Evolutionary conservation across 2,797 vertebrate species (phyloP), one percentile per base, ranked within the genome.

Genomic region (Clarias laeviceps): DNA sequence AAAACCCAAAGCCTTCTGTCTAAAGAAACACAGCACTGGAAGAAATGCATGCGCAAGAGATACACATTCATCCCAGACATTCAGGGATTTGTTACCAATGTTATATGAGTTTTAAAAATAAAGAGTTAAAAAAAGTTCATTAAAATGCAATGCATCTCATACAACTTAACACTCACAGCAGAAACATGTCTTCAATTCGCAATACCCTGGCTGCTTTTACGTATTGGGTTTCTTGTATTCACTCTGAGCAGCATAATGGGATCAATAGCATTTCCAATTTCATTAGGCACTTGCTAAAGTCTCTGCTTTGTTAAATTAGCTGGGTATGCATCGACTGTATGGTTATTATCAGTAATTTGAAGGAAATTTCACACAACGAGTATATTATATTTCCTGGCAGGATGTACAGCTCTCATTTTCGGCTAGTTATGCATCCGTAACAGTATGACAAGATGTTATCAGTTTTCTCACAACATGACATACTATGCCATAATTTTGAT

Each of bases 181-280:
- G 65, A 57, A 81, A 70, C 50, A 34, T 50, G 7, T 37, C 37
- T 70, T 59, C 54, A 54, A 11, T 50, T 20, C 17, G 22, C 4
- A 29, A 77, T 59, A 40, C 32, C 11, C 8, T 37, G 24, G 5
- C 65, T 70, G 70, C 32, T 74, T 85, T 77, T 78, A 50, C 61
- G 27, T 56, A 83, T 56, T 54, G 61, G 34, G 22, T 70, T 83
- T 64, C 83, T 79, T 79, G 29, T 85, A 83, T 82, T 85, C 69
- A 82, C 45, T 59, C 77, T 24, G 59, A 62, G 57, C 62, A 34
- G 45, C 57, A 59, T 85, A 87, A 85, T 70, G 22, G 79, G 79
- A 88, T 90, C 80, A 59, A 90, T 87, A 80, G 77, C 24, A 15
- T 86, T 87, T 84, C 68, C 79, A 81, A 88, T 88, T 76, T 84